Evolutionary conservation across 1,140 invertebrate genomes (phyloP), one percentile per base, ranked within the genome.

Genomic region (Nymphalis io): DNA sequence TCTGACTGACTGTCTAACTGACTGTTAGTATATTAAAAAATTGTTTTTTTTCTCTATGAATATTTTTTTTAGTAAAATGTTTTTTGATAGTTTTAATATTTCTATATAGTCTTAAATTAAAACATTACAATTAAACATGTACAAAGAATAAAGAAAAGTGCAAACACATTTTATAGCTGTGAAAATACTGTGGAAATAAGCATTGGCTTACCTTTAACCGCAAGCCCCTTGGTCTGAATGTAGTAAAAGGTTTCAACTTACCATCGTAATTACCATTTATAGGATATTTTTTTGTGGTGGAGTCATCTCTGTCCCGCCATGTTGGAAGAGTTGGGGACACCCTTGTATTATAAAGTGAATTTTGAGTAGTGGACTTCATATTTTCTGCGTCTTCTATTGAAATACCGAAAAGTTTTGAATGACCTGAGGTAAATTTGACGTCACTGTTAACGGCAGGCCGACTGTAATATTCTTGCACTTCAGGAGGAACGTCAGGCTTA

Each of bases 391-490:
- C 93, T 76, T 94, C 93, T 23, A 94, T 93, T 63, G 93, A 93
- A 44, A 94, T 90, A 42, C 93, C 93, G 69, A 94, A 94, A 48
- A 93, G 88, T 72, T 94, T 94, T 70, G 93, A 93, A 82, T 94
- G 93, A 12, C 93, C 93, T 16, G 93, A 94, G 13, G 93, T 93
- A 70, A 94, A 94, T 38, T 91, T 89, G 53, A 92, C 82, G 16
- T 85, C 78, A 15, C 61, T 53, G 48, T 78, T 77, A 39, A 65
- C 21, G 10, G 74, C 73, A 3, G 72, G 77, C 13, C 68, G 73
- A 4, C 33, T 65, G 40, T 84, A 84, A 63, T 72, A 84, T 62
- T 87, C 76, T 73, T 84, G 76, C 16, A 80, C 53, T 58, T 84
- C 81, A 13, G 77, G 73, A 15, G 80, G 76, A 18, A 83, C 16